Conservation (phyloP, 2,797 vertebrate species). For the Galagoides demidoff region DNA sequence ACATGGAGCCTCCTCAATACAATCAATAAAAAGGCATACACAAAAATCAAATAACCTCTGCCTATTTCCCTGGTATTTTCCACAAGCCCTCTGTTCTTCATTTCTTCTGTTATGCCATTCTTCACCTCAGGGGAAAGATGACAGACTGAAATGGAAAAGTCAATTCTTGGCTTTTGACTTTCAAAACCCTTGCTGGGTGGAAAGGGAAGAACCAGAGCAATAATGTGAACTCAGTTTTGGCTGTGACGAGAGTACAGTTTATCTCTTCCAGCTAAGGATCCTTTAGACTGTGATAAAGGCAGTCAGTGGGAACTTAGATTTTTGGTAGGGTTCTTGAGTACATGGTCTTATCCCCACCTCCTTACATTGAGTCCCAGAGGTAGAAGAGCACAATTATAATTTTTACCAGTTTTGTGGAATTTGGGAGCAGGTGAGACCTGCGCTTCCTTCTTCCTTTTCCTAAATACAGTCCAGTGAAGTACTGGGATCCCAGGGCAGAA, state of each 20-base stretch:
- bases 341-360: not conserved
- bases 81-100: not conserved
- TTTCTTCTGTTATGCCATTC: not conserved
- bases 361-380: not conserved
- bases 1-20: no score
- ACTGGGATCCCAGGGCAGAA: not conserved
- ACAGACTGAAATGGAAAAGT: conserved; percentile 6
- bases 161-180: conserved; percentile 33
- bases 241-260: conserved; percentile 19
- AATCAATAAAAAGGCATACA: no score
- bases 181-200: conserved; percentile 2
- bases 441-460: not conserved
- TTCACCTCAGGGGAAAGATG: not conserved
- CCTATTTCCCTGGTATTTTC: conserved; percentile 21
- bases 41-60: not conserved
- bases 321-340: not conserved
- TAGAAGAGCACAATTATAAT: not conserved
- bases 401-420: not conserved
- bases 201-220: not conserved
- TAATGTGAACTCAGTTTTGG: not conserved
- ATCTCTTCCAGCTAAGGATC: not conserved
- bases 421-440: not conserved
- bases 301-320: not conserved
- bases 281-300: not conserved
- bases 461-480: not conserved